phyloP scores from a whole-genome alignment of 2,113 vertebrate species.

The Suncus etruscus region DNA sequence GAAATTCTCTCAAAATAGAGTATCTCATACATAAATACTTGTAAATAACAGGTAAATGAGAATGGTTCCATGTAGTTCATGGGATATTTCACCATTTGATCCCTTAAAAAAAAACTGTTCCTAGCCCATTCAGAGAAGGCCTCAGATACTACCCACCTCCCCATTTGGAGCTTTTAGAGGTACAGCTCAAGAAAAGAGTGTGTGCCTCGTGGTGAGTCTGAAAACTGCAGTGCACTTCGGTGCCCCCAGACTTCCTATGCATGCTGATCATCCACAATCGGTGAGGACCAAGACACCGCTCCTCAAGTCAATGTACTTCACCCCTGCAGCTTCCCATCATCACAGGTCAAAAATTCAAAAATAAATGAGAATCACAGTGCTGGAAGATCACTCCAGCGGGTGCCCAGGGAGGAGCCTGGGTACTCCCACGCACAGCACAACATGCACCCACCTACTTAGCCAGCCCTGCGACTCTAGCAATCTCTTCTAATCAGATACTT shows the following conservation, averaged over 20 bases:
- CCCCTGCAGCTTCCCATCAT: constrained; percentile 11
- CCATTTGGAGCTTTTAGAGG: not conserved
- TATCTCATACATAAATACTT: not conserved
- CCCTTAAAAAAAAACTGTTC: not conserved
- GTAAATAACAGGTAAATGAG: not conserved
- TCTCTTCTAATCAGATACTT: not conserved
- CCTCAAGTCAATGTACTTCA: not conserved
- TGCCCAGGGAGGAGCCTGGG: too few relatives aligned
- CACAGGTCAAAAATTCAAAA: not conserved
- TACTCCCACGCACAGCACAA: too few relatives aligned
- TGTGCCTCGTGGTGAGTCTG: not conserved
- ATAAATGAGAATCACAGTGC: not conserved
- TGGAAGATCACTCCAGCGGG: too few relatives aligned
- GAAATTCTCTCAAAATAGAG: not conserved
- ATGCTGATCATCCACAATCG: not conserved
- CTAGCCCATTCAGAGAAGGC: not conserved
- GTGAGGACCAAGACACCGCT: too few relatives aligned
- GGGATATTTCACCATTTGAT: not conserved
- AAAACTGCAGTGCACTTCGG: not conserved
- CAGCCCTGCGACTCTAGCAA: too few relatives aligned
- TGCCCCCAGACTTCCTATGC: not conserved
- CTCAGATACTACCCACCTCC: not conserved
- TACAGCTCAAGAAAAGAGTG: not conserved
- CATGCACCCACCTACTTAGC: too few relatives aligned
- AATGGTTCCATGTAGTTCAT: not conserved